These are phyloP conservation scores for Trichonephila clavata DNA, from an alignment of 1,140 invertebrate species.

Conservation along the genomic window DNA sequence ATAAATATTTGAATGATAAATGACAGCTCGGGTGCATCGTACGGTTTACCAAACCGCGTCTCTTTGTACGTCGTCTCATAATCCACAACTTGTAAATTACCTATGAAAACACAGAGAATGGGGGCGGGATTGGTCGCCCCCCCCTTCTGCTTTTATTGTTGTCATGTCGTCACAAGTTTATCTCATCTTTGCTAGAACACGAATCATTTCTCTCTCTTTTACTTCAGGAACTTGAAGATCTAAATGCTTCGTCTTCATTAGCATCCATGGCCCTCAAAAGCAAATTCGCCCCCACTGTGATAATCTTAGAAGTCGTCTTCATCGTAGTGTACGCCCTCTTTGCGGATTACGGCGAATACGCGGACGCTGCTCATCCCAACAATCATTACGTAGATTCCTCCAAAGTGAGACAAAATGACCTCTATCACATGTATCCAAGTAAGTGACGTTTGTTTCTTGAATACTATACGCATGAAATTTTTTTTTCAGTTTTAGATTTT, in stretches of 20 bases:
- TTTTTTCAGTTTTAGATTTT: no score
- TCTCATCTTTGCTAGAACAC: not conserved
- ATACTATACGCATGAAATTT: not conserved
- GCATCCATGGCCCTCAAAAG: conserved; percentile 28
- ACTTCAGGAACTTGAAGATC: not conserved
- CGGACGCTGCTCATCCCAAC: conserved; percentile 77
- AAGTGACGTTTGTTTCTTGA: conserved; percentile 55
- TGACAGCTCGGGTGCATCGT: no score
- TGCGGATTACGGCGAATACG: conserved; percentile 79
- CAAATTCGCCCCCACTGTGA: conserved; percentile 79
- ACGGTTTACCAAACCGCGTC: no score
- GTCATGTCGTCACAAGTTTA: not conserved
- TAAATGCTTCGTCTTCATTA: conserved; percentile 36
- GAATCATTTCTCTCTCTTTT: not conserved
- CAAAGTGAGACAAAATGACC: conserved; percentile 77
- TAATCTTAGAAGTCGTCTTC: conserved; percentile 80
- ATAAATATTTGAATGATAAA: no score
- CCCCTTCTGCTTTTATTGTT: not conserved
- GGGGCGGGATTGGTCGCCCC: no score
- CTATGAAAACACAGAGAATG: not conserved
- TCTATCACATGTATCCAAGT: conserved; percentile 78
- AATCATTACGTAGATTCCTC: conserved; percentile 43
- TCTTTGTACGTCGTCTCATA: not conserved
- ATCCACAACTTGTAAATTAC: not conserved
- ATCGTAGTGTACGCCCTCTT: conserved; percentile 81